Percentiles rank a stretch among this genome's conserved stretches.
Conservation (phyloP, 2,888 invertebrate species). For the Cryptus armator region DNA sequence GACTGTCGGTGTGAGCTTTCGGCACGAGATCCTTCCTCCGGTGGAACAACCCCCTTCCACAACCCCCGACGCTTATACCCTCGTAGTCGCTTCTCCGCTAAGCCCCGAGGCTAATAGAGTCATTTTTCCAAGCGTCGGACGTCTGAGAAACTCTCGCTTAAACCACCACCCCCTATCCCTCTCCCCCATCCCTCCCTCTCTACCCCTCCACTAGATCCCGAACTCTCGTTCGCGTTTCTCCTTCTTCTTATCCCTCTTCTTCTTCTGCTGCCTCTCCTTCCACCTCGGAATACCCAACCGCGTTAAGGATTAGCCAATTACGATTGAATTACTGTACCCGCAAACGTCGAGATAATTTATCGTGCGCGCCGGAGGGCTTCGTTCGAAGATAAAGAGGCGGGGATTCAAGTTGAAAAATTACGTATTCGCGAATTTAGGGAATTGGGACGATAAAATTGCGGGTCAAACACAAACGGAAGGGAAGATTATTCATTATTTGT, state of each 20-base stretch:
- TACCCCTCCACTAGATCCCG: slow-evolving; percentile 1
- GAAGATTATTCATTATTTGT: no score
- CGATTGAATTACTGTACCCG: slow-evolving; percentile 82
- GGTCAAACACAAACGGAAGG: neutral
- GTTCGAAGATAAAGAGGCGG: slow-evolving; percentile 2
- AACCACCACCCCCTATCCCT: neutral
- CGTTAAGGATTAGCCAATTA: slow-evolving; percentile 84
- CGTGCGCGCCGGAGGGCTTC: neutral
- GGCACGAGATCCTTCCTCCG: slow-evolving; percentile 5
- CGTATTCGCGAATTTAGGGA: neutral
- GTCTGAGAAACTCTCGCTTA: slow-evolving; percentile 40
- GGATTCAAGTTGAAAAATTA: slow-evolving; percentile 6
- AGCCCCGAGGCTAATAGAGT: slow-evolving; percentile 82
- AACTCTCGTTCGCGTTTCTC: slow-evolving; percentile 27
- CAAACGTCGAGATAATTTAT: slow-evolving; percentile 66
- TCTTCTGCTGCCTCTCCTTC: slow-evolving; percentile 55
- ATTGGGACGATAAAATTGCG: neutral
- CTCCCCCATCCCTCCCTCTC: neutral
- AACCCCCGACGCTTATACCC: slow-evolving; percentile 1
- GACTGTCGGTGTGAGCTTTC: slow-evolving; percentile 44
- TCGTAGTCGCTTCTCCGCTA: slow-evolving; percentile 54
- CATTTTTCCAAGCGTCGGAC: slow-evolving; percentile 82
- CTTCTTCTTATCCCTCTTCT: slow-evolving; percentile 26
- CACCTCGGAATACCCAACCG: slow-evolving; percentile 68
- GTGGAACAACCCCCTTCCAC: neutral